These are phyloP conservation scores for Tragelaphus strepsiceros DNA, from an alignment of 2,113 vertebrate species.

Conservation along the genomic window DNA sequence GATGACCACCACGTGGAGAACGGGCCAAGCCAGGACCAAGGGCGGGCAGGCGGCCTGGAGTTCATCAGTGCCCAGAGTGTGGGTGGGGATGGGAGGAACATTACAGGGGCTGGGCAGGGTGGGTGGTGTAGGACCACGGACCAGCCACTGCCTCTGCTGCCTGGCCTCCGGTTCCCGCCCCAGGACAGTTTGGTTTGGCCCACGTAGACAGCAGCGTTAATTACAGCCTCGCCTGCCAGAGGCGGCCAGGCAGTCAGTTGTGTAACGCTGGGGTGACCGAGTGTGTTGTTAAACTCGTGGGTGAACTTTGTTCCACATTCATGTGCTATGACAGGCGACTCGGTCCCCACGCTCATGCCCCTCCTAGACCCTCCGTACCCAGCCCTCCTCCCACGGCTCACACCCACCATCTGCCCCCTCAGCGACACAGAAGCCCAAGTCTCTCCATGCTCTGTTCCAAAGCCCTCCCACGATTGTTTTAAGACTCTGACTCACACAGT, in stretches of 20 bases:
- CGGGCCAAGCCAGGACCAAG: background rate
- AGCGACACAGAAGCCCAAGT: background rate
- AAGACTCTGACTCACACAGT: background rate
- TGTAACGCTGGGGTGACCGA: background rate
- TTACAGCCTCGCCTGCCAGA: background rate
- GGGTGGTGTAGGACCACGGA: background rate
- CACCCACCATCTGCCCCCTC: too few relatives aligned
- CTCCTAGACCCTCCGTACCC: background rate
- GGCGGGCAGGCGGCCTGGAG: too few relatives aligned
- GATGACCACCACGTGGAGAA: background rate
- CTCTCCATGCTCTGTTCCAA: background rate
- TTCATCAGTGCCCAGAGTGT: fast-evolving
- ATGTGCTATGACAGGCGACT: background rate
- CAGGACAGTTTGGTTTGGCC: conserved; percentile 39
- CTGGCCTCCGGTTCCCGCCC: background rate
- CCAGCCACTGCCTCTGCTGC: background rate
- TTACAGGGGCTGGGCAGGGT: background rate
- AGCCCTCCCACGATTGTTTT: background rate
- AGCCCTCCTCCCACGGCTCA: background rate
- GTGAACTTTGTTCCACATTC: conserved; percentile 42
- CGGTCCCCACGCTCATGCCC: background rate
- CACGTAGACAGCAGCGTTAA: background rate
- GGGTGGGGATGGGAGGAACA: background rate
- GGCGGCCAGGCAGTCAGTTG: background rate
- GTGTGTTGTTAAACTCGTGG: background rate